A percentile compares a stretch with the other conserved stretches of the same genome.
Evolutionary conservation across 2,113 vertebrate genomes (phyloP).

Genomic region (Cavia aperea): DNA sequence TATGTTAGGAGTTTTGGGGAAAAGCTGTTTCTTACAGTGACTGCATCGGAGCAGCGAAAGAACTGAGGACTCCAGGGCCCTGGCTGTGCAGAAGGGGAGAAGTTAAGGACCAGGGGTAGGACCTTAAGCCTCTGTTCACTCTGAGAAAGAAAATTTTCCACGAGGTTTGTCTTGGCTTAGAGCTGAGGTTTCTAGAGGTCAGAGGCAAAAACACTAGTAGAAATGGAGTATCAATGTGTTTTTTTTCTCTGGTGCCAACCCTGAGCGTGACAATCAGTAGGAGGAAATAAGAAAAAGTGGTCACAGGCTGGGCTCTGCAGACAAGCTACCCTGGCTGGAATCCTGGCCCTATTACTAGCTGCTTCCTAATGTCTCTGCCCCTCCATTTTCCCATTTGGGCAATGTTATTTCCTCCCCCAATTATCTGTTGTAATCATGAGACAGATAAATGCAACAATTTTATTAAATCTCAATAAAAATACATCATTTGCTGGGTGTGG

Average conservation of each 20-base stretch:
- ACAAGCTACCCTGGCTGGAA: not conserved
- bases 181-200: not conserved
- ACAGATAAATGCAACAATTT: not conserved
- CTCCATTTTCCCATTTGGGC: not conserved
- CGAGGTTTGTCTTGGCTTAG: not conserved
- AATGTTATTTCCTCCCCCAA: not conserved
- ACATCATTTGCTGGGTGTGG: not conserved
- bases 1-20: not conserved
- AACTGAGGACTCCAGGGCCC: not conserved
- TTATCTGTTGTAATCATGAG: not conserved
- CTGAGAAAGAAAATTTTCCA: not conserved
- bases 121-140: not conserved
- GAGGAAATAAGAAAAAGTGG: not conserved
- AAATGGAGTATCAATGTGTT: not conserved
- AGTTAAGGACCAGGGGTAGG: not conserved
- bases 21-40: not conserved
- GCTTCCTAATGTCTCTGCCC: not conserved
- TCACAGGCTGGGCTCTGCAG: not conserved
- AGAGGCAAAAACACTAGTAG: not conserved
- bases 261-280: not conserved
- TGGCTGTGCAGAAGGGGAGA: not conserved
- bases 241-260: not conserved
- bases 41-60: not conserved
- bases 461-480: not conserved
- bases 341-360: not conserved